Evolutionary conservation across 1,140 invertebrate genomes (phyloP).

Genomic region (Cydia splendana): DNA sequence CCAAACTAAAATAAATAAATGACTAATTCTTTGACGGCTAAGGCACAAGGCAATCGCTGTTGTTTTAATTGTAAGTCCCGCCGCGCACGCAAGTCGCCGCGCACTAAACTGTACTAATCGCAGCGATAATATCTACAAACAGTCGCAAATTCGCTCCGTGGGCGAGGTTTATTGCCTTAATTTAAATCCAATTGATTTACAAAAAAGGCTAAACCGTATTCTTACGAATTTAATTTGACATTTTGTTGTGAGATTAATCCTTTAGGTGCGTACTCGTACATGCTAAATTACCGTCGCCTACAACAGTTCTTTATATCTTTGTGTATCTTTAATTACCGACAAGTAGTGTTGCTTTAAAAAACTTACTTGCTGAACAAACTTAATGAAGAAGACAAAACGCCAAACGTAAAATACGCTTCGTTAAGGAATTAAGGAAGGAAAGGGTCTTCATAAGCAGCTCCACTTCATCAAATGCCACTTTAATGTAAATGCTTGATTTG

Average conservation of each 20-base stretch:
- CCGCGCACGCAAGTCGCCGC: slow-evolving; percentile 57
- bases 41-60: slow-evolving; percentile 6
- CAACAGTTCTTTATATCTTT: no score
- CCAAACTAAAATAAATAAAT: slow-evolving; percentile 27
- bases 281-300: background rate
- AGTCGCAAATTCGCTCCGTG: slow-evolving; percentile 51
- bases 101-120: slow-evolving; percentile 58
- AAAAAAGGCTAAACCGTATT: slow-evolving; percentile 36
- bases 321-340: no score
- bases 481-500: no score
- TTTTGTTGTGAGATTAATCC: slow-evolving; percentile 1
- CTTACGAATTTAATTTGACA: slow-evolving; percentile 42
- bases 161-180: slow-evolving; percentile 59
- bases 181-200: slow-evolving; percentile 56
- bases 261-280: background rate
- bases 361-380: no score
- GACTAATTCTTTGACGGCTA: slow-evolving; percentile 9
- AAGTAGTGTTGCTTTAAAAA: no score
- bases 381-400: no score
- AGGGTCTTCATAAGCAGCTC: no score
- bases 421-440: no score
- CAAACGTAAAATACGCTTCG: no score
- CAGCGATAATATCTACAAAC: slow-evolving; percentile 52
- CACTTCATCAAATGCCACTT: no score
- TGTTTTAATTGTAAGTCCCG: slow-evolving; percentile 50